These are phyloP conservation scores for Fistularia tabacaria DNA, from an alignment of 2,797 vertebrate genomes.

Conservation along the genomic window DNA sequence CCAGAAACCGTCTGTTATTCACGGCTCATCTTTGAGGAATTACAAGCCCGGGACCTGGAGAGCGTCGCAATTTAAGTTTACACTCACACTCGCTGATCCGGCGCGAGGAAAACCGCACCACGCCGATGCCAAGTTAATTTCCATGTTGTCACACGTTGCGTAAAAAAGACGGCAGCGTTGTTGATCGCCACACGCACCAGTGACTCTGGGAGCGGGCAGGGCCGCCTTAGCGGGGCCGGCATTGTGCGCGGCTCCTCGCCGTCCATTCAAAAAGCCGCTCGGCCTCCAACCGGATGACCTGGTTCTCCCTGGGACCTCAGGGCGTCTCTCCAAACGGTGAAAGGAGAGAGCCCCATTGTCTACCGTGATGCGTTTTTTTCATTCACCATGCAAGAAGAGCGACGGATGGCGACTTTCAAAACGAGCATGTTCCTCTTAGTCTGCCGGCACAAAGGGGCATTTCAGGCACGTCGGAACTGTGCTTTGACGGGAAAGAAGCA, in stretches of 20 bases:
- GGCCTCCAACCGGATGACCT: constrained; percentile 47
- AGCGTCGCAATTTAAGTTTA: no score
- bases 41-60: no score
- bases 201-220: constrained; percentile 16
- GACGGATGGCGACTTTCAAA: constrained; percentile 16
- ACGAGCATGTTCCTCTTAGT: constrained; percentile 2
- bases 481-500: background rate
- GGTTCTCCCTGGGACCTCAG: constrained; percentile 44
- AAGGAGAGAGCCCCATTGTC: constrained; percentile 50
- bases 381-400: constrained; percentile 12
- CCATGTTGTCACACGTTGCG: background rate
- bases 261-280: constrained; percentile 53
- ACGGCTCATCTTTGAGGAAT: no score
- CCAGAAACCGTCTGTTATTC: no score
- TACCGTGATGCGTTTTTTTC: constrained; percentile 10
- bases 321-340: constrained; percentile 33
- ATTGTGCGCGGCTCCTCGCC: constrained; percentile 26
- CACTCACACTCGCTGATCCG: no score
- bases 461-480: constrained; percentile 2
- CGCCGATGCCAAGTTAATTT: no score
- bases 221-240: constrained; percentile 14
- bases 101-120: no score
- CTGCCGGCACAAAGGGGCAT: background rate
- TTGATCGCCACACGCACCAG: constrained; percentile 18
- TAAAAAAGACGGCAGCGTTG: constrained; percentile 5